phyloP scores from a whole-genome alignment of 2,797 vertebrate species.

The Buceros bicornis region DNA sequence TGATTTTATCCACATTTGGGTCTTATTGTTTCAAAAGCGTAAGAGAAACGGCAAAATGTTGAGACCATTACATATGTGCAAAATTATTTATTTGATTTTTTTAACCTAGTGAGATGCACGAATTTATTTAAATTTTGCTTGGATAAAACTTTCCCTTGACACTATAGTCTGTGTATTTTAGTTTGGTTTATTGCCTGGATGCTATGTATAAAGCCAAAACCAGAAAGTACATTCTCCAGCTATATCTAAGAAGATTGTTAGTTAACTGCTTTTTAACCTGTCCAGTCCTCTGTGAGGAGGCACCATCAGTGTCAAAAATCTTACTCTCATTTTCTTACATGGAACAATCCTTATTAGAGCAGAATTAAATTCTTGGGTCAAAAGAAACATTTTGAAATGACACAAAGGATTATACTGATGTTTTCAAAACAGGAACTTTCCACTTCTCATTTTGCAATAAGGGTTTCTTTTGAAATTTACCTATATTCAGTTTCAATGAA shows the following conservation, averaged over 20 bases:
- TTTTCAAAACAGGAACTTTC: not conserved
- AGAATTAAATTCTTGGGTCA: not conserved
- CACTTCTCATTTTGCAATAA: not conserved
- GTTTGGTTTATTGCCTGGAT: slow-evolving; percentile 30
- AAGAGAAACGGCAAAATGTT: slow-evolving; percentile 34
- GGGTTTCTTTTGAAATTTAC: not conserved
- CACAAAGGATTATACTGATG: not conserved
- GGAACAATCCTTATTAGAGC: not conserved
- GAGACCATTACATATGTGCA: slow-evolving; percentile 17
- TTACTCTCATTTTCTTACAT: not conserved
- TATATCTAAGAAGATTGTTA: not conserved
- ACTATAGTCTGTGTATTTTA: not conserved
- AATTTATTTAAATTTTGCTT: slow-evolving; percentile 46
- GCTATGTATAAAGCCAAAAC: not conserved
- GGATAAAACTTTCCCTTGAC: slow-evolving; percentile 2
- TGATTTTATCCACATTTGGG: slow-evolving; percentile 56
- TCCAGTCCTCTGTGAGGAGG: not conserved
- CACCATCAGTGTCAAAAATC: not conserved
- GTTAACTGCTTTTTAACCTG: not conserved
- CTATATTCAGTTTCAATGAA: not conserved
- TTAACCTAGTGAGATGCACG: not conserved
- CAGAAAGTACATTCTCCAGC: not conserved
- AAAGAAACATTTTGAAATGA: not conserved
- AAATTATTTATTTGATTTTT: slow-evolving; percentile 44
- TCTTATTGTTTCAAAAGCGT: slow-evolving; percentile 45